A percentile compares a stretch with the other conserved stretches of the same genome.
Conservation (phyloP, 2,113 vertebrate species). For the Origma solitaria region DNA sequence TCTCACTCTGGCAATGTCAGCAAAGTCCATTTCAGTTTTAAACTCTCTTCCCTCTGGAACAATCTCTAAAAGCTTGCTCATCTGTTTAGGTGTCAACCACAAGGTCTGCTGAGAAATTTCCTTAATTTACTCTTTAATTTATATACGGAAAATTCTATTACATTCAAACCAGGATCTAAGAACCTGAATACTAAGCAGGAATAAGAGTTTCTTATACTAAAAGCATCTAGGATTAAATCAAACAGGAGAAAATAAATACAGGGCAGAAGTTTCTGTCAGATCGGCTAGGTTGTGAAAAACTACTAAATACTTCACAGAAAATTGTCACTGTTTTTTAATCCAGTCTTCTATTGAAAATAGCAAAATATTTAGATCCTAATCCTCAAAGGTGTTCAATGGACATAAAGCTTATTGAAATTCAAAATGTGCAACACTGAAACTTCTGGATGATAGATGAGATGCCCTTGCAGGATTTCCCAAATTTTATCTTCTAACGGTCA, state of each 20-base stretch:
- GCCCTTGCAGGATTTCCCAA: not conserved
- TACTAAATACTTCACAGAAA: not conserved
- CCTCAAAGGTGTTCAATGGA: not conserved
- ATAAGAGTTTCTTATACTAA: not conserved
- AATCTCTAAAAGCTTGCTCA: not conserved
- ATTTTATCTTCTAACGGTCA: not conserved
- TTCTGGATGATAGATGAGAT: not conserved
- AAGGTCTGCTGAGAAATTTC: not conserved
- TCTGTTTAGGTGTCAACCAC: not conserved
- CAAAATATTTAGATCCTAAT: not conserved
- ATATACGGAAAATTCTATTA: not conserved
- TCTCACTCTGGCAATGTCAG: not conserved
- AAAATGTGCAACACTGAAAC: not conserved
- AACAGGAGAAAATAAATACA: not conserved
- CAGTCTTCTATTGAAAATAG: not conserved
- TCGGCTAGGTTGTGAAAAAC: not conserved
- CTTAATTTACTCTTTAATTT: not conserved
- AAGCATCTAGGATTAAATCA: not conserved
- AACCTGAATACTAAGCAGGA: not conserved
- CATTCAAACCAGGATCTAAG: not conserved
- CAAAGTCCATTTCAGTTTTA: not conserved
- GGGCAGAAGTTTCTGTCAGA: not conserved
- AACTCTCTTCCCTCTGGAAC: not conserved
- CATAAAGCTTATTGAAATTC: not conserved
- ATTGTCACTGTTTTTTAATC: not conserved